phyloP scores from a whole-genome alignment of 1,140 invertebrate species.

The Oryctes rhinoceros region DNA sequence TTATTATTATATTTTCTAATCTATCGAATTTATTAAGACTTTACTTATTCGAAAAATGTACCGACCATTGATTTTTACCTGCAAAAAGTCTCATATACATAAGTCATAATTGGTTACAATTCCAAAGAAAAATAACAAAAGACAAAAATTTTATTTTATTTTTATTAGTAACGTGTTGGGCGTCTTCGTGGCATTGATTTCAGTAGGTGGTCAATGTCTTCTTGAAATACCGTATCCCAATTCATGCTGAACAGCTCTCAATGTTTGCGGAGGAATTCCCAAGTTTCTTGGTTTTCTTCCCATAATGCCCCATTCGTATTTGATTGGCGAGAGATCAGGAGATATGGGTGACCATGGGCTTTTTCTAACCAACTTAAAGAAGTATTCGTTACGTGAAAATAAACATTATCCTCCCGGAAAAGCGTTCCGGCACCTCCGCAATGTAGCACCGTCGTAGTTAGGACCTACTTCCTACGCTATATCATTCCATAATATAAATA shows the following conservation, averaged over 20 bases:
- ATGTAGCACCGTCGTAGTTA: neutral
- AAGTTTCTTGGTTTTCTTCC: conserved; percentile 17
- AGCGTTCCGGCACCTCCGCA: neutral
- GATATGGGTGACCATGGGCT: conserved; percentile 39
- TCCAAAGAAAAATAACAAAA: too few species aligned
- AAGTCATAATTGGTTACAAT: too few species aligned
- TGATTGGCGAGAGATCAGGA: conserved; percentile 30
- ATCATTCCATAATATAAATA: conserved; percentile 26
- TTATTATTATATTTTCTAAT: too few species aligned
- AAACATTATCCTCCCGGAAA: conserved; percentile 43
- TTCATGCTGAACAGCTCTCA: conserved; percentile 28
- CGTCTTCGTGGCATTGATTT: too few species aligned
- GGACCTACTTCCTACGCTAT: conserved; percentile 22
- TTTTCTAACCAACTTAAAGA: neutral
- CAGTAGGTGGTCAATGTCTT: too few species aligned
- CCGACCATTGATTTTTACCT: too few species aligned
- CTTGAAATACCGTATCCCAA: too few species aligned
- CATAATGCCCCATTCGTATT: conserved; percentile 42
- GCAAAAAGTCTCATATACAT: too few species aligned
- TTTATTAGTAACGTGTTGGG: too few species aligned
- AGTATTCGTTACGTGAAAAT: conserved; percentile 40
- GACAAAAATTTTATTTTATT: too few species aligned
- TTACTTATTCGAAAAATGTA: too few species aligned
- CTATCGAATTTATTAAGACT: too few species aligned
- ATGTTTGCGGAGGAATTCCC: conserved; percentile 19